Base-by-base conservation (phyloP, 30 jellyfish, hydroid and myxozoan genomes). In the Turritopsis rubra region DNA sequence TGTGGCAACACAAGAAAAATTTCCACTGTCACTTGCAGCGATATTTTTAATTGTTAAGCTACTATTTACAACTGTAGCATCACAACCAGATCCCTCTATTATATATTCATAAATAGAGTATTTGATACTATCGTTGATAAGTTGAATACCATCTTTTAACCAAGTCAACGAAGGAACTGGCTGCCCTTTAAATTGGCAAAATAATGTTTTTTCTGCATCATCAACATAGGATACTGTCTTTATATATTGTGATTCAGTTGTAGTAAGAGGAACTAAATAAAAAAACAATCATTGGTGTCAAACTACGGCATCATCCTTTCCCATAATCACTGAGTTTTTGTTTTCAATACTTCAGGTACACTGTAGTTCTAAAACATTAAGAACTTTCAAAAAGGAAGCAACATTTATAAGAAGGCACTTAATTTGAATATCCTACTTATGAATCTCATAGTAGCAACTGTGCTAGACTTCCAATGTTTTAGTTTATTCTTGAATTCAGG, bases 11-110 rank as follows among this genome's bases (percentile, higher is more conserved):
- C 77, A 68, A n/a, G 21, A 8, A n/a, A 68, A 9, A 68, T 68
- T 68, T 23, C 77, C 77, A 68, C 31, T 27, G 30, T 68, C 31
- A n/a, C 31, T n/a, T 27, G 30, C 77, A 68, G 77, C 77, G 19
- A 68, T 1, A 19, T 68, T 68, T n/a, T n/a, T n/a, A 68, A 68
- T 68, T 8, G 31, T 68, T 68, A 68, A 68, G 30, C 17, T 68
- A n/a, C 31, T n/a, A 9, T 9, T 27, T 16, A 68, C 21, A 17
- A 68, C 21, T n/a, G 28, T 68, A 7, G 30, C 77, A 68, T 23
- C 28, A 27, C 77, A 68, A 41, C 60, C 60, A 41, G 60, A 3
- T 3, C 60, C 13, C 13, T 41, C 60, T 41, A 41, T 41, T 41
- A 13, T 41, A 3, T 13, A 5, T 41, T 41, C 60, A 41, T 5